These are phyloP conservation scores for Microtus californicus DNA, from an alignment of 2,797 vertebrate genomes.

Conservation along the genomic window DNA sequence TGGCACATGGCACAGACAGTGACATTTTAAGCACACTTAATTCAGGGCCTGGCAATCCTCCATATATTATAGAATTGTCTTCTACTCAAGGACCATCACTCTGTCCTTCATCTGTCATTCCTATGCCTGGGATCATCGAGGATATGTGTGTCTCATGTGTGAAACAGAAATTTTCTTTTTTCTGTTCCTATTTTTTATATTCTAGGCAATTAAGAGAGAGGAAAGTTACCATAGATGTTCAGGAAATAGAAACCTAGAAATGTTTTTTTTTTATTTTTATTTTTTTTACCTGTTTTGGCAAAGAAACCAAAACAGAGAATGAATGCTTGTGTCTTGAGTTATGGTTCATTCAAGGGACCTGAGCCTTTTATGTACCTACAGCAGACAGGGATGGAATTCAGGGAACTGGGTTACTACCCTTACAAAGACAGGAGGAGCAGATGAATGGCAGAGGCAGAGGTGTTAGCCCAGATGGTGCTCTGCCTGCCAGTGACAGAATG, in stretches of 20 bases:
- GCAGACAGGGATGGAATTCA: neutral
- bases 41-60: conserved; percentile 20
- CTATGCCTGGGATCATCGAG: neutral
- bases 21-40: conserved; percentile 12
- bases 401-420: neutral
- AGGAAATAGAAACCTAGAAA: neutral
- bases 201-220: conserved; percentile 6
- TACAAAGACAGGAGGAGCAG: neutral
- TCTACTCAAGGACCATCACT: neutral
- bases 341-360: neutral
- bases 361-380: neutral
- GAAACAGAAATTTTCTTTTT: conserved; percentile 45
- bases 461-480: neutral
- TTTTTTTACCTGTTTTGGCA: neutral
- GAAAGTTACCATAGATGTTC: neutral
- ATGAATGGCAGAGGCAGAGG: neutral
- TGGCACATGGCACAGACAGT: neutral
- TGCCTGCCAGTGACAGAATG: fast-evolving
- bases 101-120: conserved; percentile 10
- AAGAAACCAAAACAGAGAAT: neutral
- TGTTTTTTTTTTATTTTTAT: neutral
- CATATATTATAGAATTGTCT: conserved; percentile 8
- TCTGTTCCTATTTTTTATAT: neutral
- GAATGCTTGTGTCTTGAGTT: neutral
- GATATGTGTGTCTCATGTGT: neutral